Evolutionary conservation across 1,140 invertebrate genomes (phyloP).

Genomic region (Meloidogyne hapla): DNA sequence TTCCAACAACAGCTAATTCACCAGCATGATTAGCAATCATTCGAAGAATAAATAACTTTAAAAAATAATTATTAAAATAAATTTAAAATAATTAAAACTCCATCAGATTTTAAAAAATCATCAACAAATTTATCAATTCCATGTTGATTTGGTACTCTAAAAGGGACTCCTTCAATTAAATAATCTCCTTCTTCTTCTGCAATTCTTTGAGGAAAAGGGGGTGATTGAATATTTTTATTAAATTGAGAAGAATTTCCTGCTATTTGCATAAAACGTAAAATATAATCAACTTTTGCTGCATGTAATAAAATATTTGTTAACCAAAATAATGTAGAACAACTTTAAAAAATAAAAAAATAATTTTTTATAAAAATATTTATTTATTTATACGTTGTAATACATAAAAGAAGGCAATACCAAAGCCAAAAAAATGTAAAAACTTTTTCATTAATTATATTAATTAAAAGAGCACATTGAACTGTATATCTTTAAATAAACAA

Average conservation of each 20-base stretch:
- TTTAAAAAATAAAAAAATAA: slow-evolving; percentile 24
- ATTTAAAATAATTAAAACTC: slow-evolving; percentile 53
- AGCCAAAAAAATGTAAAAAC: slow-evolving; percentile 63
- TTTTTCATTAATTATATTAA: slow-evolving; percentile 64
- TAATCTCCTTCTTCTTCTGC: background rate
- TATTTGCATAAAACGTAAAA: slow-evolving; percentile 63
- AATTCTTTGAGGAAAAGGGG: background rate
- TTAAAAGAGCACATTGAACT: slow-evolving; percentile 62
- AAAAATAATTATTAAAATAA: background rate
- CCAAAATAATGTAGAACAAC: slow-evolving; percentile 60
- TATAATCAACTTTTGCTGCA: slow-evolving; percentile 59
- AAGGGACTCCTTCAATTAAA: background rate
- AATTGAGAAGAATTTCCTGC: slow-evolving; percentile 43
- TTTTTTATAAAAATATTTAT: slow-evolving; percentile 12
- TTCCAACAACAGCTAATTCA: slow-evolving; percentile 66
- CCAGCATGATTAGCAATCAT: slow-evolving; percentile 68
- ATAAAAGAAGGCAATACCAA: slow-evolving; percentile 60
- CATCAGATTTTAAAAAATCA: slow-evolving; percentile 67
- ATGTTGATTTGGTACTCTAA: slow-evolving; percentile 20
- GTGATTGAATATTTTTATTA: background rate
- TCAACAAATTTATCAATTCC: slow-evolving; percentile 63
- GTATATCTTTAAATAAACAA: slow-evolving; percentile 51
- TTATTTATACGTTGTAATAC: slow-evolving; percentile 52
- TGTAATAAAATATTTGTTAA: slow-evolving; percentile 49
- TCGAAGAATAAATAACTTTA: slow-evolving; percentile 65